phyloP scores from a whole-genome alignment of 2,113 vertebrate genomes.

The Bolborhynchus lineola region DNA sequence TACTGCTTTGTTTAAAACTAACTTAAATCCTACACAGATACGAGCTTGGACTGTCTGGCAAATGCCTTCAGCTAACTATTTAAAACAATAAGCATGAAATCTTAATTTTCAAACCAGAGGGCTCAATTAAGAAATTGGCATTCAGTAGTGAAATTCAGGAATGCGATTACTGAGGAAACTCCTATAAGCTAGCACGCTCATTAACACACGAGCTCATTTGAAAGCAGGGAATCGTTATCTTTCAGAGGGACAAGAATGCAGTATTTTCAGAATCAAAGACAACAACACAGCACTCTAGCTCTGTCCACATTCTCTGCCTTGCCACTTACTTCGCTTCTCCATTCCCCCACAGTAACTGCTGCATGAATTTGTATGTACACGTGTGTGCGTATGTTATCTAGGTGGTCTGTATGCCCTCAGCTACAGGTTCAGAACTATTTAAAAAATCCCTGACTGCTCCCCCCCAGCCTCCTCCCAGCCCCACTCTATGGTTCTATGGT shows the following conservation, averaged over 20 bases:
- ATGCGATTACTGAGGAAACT: constrained; percentile 11
- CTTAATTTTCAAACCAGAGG: constrained; percentile 14
- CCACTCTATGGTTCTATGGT: neutral
- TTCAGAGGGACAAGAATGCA: constrained; percentile 2
- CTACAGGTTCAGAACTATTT: neutral
- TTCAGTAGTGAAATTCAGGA: constrained; percentile 34
- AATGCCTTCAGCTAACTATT: constrained; percentile 50
- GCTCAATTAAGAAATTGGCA: constrained; percentile 47
- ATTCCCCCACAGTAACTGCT: neutral
- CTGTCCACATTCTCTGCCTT: constrained; percentile 23
- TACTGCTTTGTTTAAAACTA: constrained; percentile 5
- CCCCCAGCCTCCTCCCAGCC: neutral
- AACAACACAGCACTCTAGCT: neutral
- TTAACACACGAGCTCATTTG: constrained; percentile 38
- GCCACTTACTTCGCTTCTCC: neutral
- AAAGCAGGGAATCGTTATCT: constrained; percentile 12
- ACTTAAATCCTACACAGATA: constrained; percentile 1
- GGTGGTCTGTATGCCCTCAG: neutral
- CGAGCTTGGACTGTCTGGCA: neutral
- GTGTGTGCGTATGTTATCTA: neutral
- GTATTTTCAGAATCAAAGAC: constrained; percentile 6
- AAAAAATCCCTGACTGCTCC: neutral
- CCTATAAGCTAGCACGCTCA: constrained; percentile 19
- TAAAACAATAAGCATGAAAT: constrained; percentile 46
- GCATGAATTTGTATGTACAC: neutral